Evolutionary conservation across 2,888 invertebrate genomes (phyloP).

Genomic region (Hybos culiciformis): DNA sequence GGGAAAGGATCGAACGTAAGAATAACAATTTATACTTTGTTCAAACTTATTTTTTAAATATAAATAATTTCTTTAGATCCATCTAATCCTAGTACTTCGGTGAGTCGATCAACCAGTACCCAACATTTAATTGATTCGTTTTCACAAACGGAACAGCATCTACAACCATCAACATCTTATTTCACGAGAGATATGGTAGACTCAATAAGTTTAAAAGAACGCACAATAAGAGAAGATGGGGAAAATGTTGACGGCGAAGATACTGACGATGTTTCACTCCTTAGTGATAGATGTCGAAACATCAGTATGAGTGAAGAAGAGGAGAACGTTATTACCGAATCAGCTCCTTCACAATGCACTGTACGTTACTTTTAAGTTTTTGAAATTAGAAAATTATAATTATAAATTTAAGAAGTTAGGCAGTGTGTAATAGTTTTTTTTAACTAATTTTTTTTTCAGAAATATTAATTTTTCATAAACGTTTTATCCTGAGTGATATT

Average conservation of each 20-base stretch:
- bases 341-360: background rate
- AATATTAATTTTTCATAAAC: background rate
- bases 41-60: conserved; percentile 1
- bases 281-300: conserved; percentile 28
- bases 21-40: background rate
- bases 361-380: background rate
- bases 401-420: too few species aligned
- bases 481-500: background rate
- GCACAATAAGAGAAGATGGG: conserved; percentile 27
- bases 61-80: conserved; percentile 13
- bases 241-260: conserved; percentile 30
- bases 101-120: conserved; percentile 14
- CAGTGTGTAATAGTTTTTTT: too few species aligned
- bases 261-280: conserved; percentile 26
- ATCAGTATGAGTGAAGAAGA: conserved; percentile 33
- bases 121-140: conserved; percentile 18
- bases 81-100: conserved; percentile 14
- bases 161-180: background rate
- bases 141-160: conserved; percentile 16
- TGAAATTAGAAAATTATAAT: too few species aligned
- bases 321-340: conserved; percentile 16
- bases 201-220: conserved; percentile 21
- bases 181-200: conserved; percentile 14
- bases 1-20: conserved; percentile 24
- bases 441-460: background rate